A percentile compares a stretch with the other conserved stretches of the same genome.
These are phyloP conservation scores for Aphrophora alni DNA, from an alignment of 2,888 invertebrate genomes.

Conservation along the genomic window DNA sequence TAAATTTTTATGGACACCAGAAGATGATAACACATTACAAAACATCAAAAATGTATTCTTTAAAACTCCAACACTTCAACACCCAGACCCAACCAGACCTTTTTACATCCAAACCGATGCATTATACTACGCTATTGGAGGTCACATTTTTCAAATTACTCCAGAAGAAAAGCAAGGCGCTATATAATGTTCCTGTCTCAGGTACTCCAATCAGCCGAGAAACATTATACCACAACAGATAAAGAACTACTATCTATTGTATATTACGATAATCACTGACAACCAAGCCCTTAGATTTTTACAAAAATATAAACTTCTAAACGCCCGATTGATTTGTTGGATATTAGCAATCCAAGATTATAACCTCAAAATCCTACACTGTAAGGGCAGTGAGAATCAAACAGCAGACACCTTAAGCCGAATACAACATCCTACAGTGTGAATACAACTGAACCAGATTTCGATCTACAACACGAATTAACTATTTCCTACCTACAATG, in stretches of 20 bases:
- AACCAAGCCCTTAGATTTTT: conserved; percentile 12
- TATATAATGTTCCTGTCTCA: neutral
- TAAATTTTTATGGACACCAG: neutral
- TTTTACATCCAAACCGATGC: conserved; percentile 12
- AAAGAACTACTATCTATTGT: neutral
- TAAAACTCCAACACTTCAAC: neutral
- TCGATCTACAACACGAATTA: neutral
- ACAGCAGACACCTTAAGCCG: conserved; percentile 11
- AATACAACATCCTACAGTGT: neutral
- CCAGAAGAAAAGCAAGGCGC: neutral
- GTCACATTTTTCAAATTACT: neutral
- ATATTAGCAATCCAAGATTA: conserved; percentile 12
- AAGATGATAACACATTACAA: too few species aligned
- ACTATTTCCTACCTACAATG: too few species aligned
- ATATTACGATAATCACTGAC: neutral
- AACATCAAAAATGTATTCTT: neutral
- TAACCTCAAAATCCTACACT: neutral
- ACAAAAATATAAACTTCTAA: conserved; percentile 4
- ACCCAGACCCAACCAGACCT: neutral
- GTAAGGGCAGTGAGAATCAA: neutral
- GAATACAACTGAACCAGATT: neutral
- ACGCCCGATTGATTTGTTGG: neutral
- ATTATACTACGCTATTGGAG: neutral
- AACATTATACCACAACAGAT: neutral
- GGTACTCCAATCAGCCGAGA: neutral